Percentiles rank a stretch among this genome's conserved stretches.
Evolutionary conservation across 92 coral and sea anemone species (phyloP).

Genomic region (Meandrina meandrites): DNA sequence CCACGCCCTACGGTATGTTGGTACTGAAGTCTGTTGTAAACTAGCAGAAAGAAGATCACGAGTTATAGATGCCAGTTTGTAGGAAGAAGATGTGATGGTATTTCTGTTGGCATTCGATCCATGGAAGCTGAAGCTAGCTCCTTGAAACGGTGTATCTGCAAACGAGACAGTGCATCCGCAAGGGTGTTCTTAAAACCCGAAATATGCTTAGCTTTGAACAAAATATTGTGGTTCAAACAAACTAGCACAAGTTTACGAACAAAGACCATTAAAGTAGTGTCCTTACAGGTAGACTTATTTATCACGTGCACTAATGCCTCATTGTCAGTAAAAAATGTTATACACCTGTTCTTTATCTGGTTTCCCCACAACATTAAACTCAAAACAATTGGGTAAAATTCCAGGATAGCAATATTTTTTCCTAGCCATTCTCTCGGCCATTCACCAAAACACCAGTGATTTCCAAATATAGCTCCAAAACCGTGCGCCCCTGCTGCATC

Average conservation of each 20-base stretch:
- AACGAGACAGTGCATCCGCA: constrained; percentile 60
- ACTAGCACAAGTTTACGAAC: too few species aligned
- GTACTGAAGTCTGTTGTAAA: constrained; percentile 35
- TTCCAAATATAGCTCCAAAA: constrained; percentile 47
- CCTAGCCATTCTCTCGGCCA: too few species aligned
- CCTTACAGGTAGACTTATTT: too few species aligned
- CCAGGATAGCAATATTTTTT: constrained; percentile 33
- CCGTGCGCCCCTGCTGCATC: constrained; percentile 50
- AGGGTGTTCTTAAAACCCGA: constrained; percentile 46
- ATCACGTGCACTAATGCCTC: too few species aligned
- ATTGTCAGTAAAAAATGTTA: constrained; percentile 59
- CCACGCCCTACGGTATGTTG: constrained; percentile 67
- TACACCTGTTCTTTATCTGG: constrained; percentile 19
- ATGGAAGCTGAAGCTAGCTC: constrained; percentile 46
- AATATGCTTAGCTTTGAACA: constrained; percentile 63
- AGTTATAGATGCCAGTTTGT: too few species aligned
- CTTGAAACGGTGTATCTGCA: constrained; percentile 61
- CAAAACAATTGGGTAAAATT: constrained; percentile 49
- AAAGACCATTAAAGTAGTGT: too few species aligned
- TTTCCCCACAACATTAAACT: constrained; percentile 36
- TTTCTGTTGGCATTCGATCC: constrained; percentile 39
- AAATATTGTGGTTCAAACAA: constrained; percentile 55
- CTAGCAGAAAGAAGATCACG: constrained; percentile 5
- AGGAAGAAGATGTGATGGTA: constrained; percentile 52
- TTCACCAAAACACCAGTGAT: constrained; percentile 41